phyloP scores from a whole-genome alignment of 2,888 invertebrate genomes.

The Matsumyia berberina region DNA sequence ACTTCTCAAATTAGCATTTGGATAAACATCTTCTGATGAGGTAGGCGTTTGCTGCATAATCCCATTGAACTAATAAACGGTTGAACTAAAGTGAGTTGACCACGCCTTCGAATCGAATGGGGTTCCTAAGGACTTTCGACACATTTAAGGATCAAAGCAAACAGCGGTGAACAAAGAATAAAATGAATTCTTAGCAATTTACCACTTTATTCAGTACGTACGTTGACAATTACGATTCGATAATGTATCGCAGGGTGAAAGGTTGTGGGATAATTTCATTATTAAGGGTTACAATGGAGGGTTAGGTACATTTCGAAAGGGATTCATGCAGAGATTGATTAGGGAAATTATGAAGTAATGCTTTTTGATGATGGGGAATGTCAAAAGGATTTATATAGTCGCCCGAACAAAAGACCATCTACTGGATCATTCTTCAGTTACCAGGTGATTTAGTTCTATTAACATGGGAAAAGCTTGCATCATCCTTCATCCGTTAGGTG shows the following conservation, averaged over 20 bases:
- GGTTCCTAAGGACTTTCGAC: neutral
- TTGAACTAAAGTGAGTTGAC: constrained; percentile 48
- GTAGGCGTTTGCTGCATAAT: constrained; percentile 51
- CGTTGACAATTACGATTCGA: constrained; percentile 42
- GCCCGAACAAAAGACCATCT: no score
- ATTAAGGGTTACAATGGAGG: constrained; percentile 66
- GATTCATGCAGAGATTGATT: constrained; percentile 55
- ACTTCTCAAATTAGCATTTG: constrained; percentile 72
- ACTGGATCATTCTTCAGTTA: no score
- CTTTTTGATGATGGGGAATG: no score
- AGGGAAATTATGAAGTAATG: neutral
- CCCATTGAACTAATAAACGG: constrained; percentile 66
- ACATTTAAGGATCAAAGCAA: constrained; percentile 40
- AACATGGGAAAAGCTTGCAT: no score
- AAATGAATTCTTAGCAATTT: constrained; percentile 49
- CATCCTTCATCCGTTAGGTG: neutral
- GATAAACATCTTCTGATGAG: constrained; percentile 69
- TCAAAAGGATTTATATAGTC: no score
- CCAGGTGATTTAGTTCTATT: no score
- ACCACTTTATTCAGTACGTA: constrained; percentile 56
- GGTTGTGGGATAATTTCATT: constrained; percentile 72
- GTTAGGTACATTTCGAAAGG: constrained; percentile 43
- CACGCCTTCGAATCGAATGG: constrained; percentile 39
- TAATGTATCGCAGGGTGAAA: constrained; percentile 25
- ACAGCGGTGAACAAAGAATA: constrained; percentile 9